phyloP scores from a whole-genome alignment of 2,113 vertebrate genomes.

The Ceyx cyanopectus region DNA sequence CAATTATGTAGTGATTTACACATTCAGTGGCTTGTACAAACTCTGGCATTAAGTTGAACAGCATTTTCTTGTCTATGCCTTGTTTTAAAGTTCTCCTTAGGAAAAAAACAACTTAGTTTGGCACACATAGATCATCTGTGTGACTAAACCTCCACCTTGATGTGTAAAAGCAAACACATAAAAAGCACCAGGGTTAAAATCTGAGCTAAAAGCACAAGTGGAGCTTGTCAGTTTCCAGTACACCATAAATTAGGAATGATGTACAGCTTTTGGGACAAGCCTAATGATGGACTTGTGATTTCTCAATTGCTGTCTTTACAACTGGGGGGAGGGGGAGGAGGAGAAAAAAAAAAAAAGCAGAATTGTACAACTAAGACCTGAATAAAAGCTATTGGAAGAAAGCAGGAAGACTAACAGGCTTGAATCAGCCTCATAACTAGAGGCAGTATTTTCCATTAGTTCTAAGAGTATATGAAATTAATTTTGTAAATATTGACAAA shows the following conservation, averaged over 20 bases:
- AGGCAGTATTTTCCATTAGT: not conserved
- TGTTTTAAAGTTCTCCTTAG: not conserved
- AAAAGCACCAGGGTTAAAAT: not conserved
- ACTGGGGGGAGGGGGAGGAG: not conserved
- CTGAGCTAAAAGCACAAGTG: not conserved
- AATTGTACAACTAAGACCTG: not conserved
- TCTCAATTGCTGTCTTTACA: not conserved
- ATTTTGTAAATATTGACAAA: not conserved
- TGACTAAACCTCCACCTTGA: not conserved
- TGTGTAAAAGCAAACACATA: not conserved
- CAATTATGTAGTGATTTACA: slow-evolving; percentile 33
- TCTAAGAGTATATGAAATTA: not conserved
- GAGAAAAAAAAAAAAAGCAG: not conserved
- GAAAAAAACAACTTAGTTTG: not conserved
- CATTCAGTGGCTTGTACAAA: slow-evolving; percentile 11
- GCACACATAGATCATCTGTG: not conserved
- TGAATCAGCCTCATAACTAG: not conserved
- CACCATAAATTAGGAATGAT: not conserved
- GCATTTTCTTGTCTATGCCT: not conserved
- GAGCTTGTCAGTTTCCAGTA: not conserved
- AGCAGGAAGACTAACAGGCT: not conserved
- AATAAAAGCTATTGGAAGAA: not conserved
- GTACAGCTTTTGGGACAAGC: not conserved
- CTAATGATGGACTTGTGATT: not conserved
- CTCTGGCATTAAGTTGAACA: slow-evolving; percentile 50